These are phyloP conservation scores for Zhuqinia jingwanae DNA, from an alignment of 2,888 invertebrate genomes.

Conservation along the genomic window DNA sequence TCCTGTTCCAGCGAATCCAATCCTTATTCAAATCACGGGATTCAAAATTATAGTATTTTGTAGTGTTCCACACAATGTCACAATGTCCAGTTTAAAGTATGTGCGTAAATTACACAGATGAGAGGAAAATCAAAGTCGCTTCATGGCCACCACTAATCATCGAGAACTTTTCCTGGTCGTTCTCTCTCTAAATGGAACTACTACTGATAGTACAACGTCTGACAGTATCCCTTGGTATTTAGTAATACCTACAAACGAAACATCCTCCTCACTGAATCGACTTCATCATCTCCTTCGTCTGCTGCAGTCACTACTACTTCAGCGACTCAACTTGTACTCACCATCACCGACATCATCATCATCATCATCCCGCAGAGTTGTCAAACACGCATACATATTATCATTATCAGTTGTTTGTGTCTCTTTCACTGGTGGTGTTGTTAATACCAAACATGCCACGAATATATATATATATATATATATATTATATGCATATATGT, in stretches of 20 bases:
- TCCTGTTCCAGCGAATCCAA: too few species aligned
- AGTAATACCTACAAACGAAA: slow-evolving; percentile 6
- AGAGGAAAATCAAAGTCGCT: too few species aligned
- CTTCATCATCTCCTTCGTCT: not conserved
- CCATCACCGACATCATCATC: slow-evolving; percentile 7
- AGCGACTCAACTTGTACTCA: slow-evolving; percentile 22
- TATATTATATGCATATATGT: not conserved
- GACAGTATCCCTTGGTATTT: slow-evolving; percentile 31
- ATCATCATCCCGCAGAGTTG: not conserved
- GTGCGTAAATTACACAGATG: too few species aligned
- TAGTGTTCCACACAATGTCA: too few species aligned
- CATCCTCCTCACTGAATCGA: not conserved
- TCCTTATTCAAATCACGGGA: too few species aligned
- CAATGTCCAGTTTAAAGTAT: too few species aligned
- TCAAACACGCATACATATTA: too few species aligned
- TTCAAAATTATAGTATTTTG: too few species aligned
- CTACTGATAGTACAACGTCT: not conserved
- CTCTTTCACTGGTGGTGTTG: not conserved
- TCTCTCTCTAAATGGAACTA: slow-evolving; percentile 18
- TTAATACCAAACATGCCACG: not conserved
- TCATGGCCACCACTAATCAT: slow-evolving; percentile 11
- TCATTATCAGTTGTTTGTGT: not conserved
- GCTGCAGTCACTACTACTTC: not conserved
- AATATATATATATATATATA: not conserved
- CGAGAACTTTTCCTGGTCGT: slow-evolving; percentile 13